These are phyloP conservation scores for Scaptomyza montana DNA, from an alignment of 1,140 invertebrate genomes.

Conservation along the genomic window DNA sequence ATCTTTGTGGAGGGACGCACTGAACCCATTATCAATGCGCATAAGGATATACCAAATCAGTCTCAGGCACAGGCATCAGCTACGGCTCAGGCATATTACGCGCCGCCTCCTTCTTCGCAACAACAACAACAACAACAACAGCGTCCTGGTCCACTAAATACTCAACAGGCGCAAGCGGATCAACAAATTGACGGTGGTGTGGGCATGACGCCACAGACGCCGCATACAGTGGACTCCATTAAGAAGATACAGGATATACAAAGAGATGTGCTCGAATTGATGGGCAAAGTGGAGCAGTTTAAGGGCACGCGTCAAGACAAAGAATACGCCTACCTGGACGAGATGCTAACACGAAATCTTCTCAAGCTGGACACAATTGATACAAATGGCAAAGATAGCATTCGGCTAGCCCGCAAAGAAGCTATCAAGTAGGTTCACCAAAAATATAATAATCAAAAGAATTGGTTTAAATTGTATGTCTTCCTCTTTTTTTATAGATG, in stretches of 20 bases:
- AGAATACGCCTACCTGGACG: constrained; percentile 94
- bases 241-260: constrained; percentile 91
- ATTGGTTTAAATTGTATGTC: neutral
- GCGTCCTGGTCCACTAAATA: constrained; percentile 63
- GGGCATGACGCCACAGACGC: constrained; percentile 80
- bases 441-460: too few relatives aligned
- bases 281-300: constrained; percentile 91
- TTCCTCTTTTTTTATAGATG: constrained; percentile 77
- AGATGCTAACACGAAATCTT: constrained; percentile 96
- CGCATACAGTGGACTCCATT: constrained; percentile 88
- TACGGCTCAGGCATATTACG: constrained; percentile 58
- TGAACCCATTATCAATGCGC: constrained; percentile 88
- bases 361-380: constrained; percentile 96
- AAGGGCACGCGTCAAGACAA: constrained; percentile 91
- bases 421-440: constrained; percentile 87
- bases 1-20: constrained; percentile 94
- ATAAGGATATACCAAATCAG: constrained; percentile 83
- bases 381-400: constrained; percentile 94
- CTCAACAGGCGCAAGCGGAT: constrained; percentile 55
- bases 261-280: constrained; percentile 91
- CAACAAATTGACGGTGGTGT: constrained; percentile 46
- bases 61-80: constrained; percentile 83
- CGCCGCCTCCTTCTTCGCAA: constrained; percentile 81
- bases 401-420: constrained; percentile 92
- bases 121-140: constrained; percentile 61